Evolutionary conservation across 1,140 invertebrate species (phyloP).

Genomic region (Acyrthosiphon pisum): DNA sequence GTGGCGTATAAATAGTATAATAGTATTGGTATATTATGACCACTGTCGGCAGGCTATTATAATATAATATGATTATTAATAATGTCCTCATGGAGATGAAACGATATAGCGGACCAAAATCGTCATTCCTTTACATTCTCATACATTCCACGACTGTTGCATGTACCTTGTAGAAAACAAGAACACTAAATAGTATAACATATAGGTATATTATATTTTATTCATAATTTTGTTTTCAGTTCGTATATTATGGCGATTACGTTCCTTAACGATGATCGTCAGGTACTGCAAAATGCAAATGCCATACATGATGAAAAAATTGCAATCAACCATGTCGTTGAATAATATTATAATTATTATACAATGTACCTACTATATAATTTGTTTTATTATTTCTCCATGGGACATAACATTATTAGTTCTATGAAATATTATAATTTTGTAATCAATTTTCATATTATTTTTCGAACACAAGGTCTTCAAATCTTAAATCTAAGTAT

Average conservation of each 20-base stretch:
- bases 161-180: not conserved
- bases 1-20: not conserved
- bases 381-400: not conserved
- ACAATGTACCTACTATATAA: not conserved
- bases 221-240: not conserved
- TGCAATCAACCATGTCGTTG: not conserved
- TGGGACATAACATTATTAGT: no score
- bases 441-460: not conserved
- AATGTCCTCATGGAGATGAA: not conserved
- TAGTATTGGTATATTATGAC: not conserved
- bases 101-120: not conserved
- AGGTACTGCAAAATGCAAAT: not conserved
- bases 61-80: conserved; percentile 1
- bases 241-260: not conserved
- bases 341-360: not conserved
- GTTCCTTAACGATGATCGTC: not conserved
- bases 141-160: not conserved
- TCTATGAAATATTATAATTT: not conserved
- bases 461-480: not conserved
- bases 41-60: not conserved
- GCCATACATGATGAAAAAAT: not conserved
- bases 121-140: not conserved
- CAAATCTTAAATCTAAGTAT: not conserved
- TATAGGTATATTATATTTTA: not conserved
- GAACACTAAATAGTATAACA: not conserved